Evolutionary conservation across 2,888 invertebrate species (phyloP), one percentile per base, ranked within the genome.

Genomic region (Tineola bisselliella): DNA sequence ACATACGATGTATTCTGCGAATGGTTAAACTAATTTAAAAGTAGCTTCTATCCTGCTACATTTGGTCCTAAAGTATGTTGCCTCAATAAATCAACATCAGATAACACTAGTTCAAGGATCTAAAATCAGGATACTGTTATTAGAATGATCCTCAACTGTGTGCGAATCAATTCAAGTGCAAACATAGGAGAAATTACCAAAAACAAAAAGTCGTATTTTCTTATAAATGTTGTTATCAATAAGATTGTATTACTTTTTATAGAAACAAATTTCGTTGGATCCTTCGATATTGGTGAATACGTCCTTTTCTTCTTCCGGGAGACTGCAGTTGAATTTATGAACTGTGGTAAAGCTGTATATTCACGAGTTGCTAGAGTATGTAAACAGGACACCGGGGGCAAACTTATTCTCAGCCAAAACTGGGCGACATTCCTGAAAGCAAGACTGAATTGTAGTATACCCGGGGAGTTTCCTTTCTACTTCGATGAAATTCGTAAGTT

Each of bases 231-330:
- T n/a, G n/a, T n/a, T 44, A 2, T 44, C 44, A n/a, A 52, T 52
- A 52, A n/a, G 52, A 52, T 18, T 17, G 2, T 60, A 66, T 63
- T 67, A 70, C 68, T 73, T 38, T 69, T 83, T 83, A 62, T 84
- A 92, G 92, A 91, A 77, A 91, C 92, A 19, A 90, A 92, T 77
- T 92, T 92, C 74, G 92, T 92, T 62, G 92, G 90, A 18, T 91
- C 91, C 43, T 92, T 90, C 74, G 91, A 91, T 70, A 89, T 90
- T 31, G 91, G 90, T 12, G 90, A 91, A 63, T 90, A 90, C 71
- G 91, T 92, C 44, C 87, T 90, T 71, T 90, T 92, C 81, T 92
- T 92, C 88, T 91, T 92, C 77, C 89, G 92, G 30, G 92, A 92
- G 75, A 89, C 89, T 18, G 92, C 92, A 0, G 89, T 91, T 59